Percentiles rank a stretch among this genome's conserved stretches.
phyloP scores from a whole-genome alignment of 2,888 invertebrate species.

The Orchestes rusci region DNA sequence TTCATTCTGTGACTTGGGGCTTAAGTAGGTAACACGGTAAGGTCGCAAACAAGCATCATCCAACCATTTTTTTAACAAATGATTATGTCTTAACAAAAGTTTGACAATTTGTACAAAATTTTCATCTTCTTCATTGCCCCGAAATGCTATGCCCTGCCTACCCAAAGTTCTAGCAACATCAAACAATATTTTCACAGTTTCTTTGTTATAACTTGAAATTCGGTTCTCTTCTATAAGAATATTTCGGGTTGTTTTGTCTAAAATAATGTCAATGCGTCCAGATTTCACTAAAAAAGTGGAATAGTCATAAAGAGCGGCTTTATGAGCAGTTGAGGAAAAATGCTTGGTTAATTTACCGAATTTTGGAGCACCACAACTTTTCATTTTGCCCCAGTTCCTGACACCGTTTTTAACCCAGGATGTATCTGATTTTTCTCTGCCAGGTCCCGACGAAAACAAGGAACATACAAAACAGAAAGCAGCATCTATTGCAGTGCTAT shows the following conservation, averaged over 20 bases:
- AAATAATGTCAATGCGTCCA: not conserved
- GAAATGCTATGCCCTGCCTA: constrained; percentile 3
- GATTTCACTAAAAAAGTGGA: constrained; percentile 1
- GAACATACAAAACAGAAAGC: too few relatives aligned
- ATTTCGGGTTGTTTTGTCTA: not conserved
- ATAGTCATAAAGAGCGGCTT: constrained; percentile 5
- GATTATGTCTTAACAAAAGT: constrained; percentile 1
- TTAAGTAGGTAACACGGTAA: too few relatives aligned
- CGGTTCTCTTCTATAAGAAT: not conserved
- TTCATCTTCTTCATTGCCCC: not conserved
- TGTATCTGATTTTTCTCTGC: constrained; percentile 4
- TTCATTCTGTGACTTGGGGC: constrained; percentile 9
- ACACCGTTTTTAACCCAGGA: constrained; percentile 7
- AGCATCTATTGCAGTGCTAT: too few relatives aligned
- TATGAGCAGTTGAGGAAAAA: constrained; percentile 3
- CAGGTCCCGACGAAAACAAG: too few relatives aligned
- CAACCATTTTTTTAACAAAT: constrained; percentile 2
- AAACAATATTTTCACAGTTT: constrained; percentile 7
- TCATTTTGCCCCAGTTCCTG: constrained; percentile 10
- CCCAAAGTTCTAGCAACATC: constrained; percentile 5
- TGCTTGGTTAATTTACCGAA: constrained; percentile 5
- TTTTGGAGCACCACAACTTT: constrained; percentile 4
- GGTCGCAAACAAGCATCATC: too few relatives aligned
- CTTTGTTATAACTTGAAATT: not conserved
- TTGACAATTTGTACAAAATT: constrained; percentile 3